phyloP scores from a whole-genome alignment of 2,797 vertebrate species.

The Somateria mollissima region DNA sequence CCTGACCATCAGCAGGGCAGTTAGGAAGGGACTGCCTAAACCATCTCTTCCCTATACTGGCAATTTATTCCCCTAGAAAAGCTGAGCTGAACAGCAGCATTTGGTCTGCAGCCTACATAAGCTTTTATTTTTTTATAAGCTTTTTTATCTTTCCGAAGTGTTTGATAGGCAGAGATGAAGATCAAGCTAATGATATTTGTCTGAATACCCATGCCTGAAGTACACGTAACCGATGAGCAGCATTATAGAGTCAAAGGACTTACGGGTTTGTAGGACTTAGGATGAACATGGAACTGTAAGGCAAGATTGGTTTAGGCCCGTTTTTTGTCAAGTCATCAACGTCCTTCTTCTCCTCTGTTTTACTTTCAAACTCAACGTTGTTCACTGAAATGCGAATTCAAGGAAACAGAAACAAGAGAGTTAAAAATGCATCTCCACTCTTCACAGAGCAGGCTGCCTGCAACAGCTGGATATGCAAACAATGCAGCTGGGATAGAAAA shows the following conservation, averaged over 20 bases:
- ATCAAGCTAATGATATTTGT: neutral
- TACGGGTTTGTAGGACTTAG: constrained; percentile 92
- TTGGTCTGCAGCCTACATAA: neutral
- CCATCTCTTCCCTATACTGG: neutral
- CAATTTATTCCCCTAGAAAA: neutral
- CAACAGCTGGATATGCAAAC: constrained; percentile 42
- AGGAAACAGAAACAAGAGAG: constrained; percentile 15
- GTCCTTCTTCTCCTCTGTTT: constrained; percentile 92
- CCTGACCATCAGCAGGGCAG: neutral
- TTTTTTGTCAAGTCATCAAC: constrained; percentile 78
- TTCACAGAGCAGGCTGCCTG: neutral
- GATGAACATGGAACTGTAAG: constrained; percentile 97
- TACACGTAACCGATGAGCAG: rapidly evolving
- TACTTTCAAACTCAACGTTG: constrained; percentile 88
- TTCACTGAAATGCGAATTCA: constrained; percentile 81
- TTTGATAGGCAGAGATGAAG: neutral
- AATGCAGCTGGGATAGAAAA: constrained; percentile 42
- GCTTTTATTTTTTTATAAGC: neutral
- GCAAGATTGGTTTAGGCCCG: constrained; percentile 89
- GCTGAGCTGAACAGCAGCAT: neutral
- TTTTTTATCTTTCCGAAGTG: neutral
- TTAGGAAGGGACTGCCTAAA: neutral
- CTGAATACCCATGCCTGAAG: neutral
- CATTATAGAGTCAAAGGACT: constrained; percentile 65
- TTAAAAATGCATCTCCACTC: neutral